These are phyloP conservation scores for Limonius californicus DNA, from an alignment of 1,140 invertebrate species.

Conservation along the genomic window DNA sequence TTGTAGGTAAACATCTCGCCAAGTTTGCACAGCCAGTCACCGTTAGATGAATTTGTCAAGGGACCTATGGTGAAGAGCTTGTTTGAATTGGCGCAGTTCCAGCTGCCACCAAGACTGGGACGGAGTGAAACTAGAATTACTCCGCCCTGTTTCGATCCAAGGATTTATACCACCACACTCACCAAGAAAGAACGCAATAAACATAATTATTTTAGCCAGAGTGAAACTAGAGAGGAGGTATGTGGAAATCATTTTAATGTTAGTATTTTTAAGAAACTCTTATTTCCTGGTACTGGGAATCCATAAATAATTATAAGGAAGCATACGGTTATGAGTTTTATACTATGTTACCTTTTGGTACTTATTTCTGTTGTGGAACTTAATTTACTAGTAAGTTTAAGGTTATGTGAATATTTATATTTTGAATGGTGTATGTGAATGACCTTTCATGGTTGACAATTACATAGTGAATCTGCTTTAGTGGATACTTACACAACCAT, in stretches of 20 bases:
- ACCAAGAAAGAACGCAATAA: conserved; percentile 62
- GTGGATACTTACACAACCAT: too few species aligned
- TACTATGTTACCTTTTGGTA: too few species aligned
- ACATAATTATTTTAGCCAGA: conserved; percentile 58
- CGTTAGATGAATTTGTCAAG: conserved; percentile 90
- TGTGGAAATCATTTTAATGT: conserved; percentile 28
- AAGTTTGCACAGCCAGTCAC: conserved; percentile 85
- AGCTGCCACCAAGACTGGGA: conserved; percentile 56
- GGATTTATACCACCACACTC: conserved; percentile 62
- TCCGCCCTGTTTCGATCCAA: conserved; percentile 59
- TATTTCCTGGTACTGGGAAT: too few species aligned
- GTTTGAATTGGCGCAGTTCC: conserved; percentile 88
- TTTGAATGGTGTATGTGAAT: too few species aligned
- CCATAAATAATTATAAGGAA: too few species aligned
- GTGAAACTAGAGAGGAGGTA: conserved; percentile 61
- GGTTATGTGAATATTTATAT: too few species aligned
- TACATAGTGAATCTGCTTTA: too few species aligned
- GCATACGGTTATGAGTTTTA: too few species aligned
- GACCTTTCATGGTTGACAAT: too few species aligned
- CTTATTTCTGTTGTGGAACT: too few species aligned
- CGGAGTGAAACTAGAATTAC: conserved; percentile 45
- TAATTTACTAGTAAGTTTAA: too few species aligned
- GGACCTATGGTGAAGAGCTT: conserved; percentile 84
- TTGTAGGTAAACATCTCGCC: conserved; percentile 73
- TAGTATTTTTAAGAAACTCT: too few species aligned